phyloP scores from a whole-genome alignment of 1,140 invertebrate species.

The Drosophila sturtevanti region DNA sequence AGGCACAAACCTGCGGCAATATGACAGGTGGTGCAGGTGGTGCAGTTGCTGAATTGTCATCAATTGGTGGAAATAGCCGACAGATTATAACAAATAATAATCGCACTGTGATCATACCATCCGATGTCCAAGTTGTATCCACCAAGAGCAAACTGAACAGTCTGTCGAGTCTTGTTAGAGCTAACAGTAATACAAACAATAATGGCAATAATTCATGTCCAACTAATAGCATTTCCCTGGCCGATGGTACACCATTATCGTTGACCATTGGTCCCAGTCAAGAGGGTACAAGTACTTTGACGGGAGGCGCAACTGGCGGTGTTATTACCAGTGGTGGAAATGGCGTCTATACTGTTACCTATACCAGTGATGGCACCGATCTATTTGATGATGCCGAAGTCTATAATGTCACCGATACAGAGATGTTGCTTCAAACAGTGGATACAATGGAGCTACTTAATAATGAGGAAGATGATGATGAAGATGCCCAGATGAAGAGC shows the following conservation, averaged over 20 bases:
- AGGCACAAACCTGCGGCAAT: conserved; percentile 39
- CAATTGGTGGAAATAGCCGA: conserved; percentile 48
- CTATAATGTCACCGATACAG: conserved; percentile 88
- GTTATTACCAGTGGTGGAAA: conserved; percentile 44
- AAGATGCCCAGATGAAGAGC: conserved; percentile 85
- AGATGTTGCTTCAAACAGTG: conserved; percentile 86
- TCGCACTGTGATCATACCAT: conserved; percentile 77
- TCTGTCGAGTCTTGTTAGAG: conserved; percentile 29
- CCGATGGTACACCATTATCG: conserved; percentile 71
- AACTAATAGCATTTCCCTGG: conserved; percentile 52
- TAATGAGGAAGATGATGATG: conserved; percentile 86
- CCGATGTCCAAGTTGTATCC: conserved; percentile 74
- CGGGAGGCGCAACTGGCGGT: conserved; percentile 14
- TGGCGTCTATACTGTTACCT: conserved; percentile 78
- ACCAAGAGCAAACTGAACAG: conserved; percentile 63
- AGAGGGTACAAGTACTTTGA: conserved; percentile 35
- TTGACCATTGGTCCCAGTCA: conserved; percentile 67
- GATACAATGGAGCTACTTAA: conserved; percentile 88
- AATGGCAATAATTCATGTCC: conserved; percentile 22
- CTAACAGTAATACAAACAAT: conserved; percentile 10
- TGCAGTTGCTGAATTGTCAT: conserved; percentile 37
- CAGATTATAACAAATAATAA: conserved; percentile 80
- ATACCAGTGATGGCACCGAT: conserved; percentile 68
- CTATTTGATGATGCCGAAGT: conserved; percentile 85
- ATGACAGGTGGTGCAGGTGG: conserved; percentile 11